Conservation (phyloP, 2,888 invertebrate species). For the Protonemura montana region DNA sequence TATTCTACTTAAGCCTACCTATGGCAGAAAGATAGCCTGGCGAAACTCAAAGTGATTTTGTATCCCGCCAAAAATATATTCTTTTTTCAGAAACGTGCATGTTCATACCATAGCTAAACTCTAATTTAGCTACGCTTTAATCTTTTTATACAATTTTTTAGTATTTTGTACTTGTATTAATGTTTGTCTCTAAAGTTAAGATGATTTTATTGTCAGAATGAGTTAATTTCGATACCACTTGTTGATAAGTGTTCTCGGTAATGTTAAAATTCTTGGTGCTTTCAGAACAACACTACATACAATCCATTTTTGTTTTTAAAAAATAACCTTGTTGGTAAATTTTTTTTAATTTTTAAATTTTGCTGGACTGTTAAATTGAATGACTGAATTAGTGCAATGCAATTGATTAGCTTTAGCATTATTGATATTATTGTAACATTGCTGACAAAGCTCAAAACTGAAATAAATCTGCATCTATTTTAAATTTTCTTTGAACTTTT, state of each 20-base stretch:
- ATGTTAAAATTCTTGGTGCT: not conserved
- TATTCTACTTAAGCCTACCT: not conserved
- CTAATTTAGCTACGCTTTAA: not conserved
- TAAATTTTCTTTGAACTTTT: not conserved
- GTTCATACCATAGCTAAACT: not conserved
- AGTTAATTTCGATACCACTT: no score
- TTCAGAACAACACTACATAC: not conserved
- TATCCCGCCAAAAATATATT: not conserved
- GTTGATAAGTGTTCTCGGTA: no score
- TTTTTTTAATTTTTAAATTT: no score
- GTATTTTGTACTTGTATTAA: not conserved
- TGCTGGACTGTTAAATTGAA: not conserved
- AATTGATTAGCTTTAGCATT: not conserved
- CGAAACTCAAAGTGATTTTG: not conserved
- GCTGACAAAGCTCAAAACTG: not conserved
- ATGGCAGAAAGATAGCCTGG: not conserved
- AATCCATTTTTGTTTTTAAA: no score
- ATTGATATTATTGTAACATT: not conserved
- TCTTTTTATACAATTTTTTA: not conserved
- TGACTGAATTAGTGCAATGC: not conserved
- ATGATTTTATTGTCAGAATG: no score
- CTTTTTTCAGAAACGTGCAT: not conserved
- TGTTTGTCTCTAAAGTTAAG: not conserved
- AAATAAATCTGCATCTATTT: not conserved
- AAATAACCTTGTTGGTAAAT: no score